Evolutionary conservation across 2,113 vertebrate genomes (phyloP).

Genomic region (human (Homo sapiens)): GRCh38 chr9:106601001-106601500

Average conservation of each 20-base stretch:
- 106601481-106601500: slow-evolving; percentile 79
- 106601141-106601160: slow-evolving; percentile 61
- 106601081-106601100: slow-evolving; percentile 81
- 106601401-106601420: slow-evolving; percentile 79
- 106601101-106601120: slow-evolving; percentile 80
- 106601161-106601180: not conserved
- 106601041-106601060: slow-evolving; percentile 76
- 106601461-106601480: slow-evolving; percentile 80
- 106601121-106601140: slow-evolving; percentile 75
- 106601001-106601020: slow-evolving; percentile 55
- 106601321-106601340: slow-evolving; percentile 55
- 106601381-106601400: slow-evolving; percentile 78
- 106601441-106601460: slow-evolving; percentile 79
- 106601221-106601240: slow-evolving; percentile 45
- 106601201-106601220: not conserved
- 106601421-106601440: slow-evolving; percentile 78
- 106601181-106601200: slow-evolving; percentile 38
- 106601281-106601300: not conserved
- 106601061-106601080: slow-evolving; percentile 71
- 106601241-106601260: slow-evolving; percentile 37
- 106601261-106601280: slow-evolving; percentile 50
- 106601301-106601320: slow-evolving; percentile 50
- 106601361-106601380: slow-evolving; percentile 68
- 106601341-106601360: slow-evolving; percentile 62
- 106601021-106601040: slow-evolving; percentile 52